Base-by-base conservation (phyloP, 2,113 vertebrate genomes). In the Probosciger aterrimus region DNA sequence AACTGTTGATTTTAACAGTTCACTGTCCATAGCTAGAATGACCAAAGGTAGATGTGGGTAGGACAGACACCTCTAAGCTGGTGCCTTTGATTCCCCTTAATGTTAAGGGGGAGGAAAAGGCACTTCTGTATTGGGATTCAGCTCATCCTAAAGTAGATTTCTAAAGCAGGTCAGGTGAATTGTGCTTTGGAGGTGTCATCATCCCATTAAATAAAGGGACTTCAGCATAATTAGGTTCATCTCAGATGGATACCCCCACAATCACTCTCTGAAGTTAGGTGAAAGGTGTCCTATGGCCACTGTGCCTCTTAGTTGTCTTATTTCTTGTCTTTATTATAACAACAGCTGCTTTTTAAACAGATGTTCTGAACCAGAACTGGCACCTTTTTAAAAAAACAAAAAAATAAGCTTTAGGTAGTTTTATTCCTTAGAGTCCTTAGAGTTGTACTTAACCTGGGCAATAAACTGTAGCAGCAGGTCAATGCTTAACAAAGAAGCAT, bases 191-290 rank as follows among this genome's bases (percentile, higher is more conserved):
- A 73, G 19, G 11, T 62, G 16, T 31, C 59, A 67, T 60, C 50
- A 28, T 31, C 24, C 39, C 52, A 20, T 37, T 41, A 76, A 70
- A 39, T 46, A 19, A 35, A 11, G 25, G 41, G 37, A 57, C 4
- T 20, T 50, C 4, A 10, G 22, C 28, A 11, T 67, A 76, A 63
- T 23, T 17, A 4, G 17, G 64, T 69, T 82, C 4, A 11, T 35
- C 37, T 73, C 9, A 7, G 47, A 11, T 0, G 0, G 20, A n/a
- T 11, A 35, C 3, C 6, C 14, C 17, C 9, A 2, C 28, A 14
- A 6, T 18, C 59, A 46, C 24, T 18, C 14, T 47, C 33, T 52
- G 37, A 68, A 50, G 52, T 52, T 28, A 25, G 16, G 18, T 65
- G 10, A 19, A 57, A 86, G 28, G 4, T 83, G 44, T 37, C 47